These are phyloP conservation scores for Pegoplata infirma DNA, from an alignment of 2,888 invertebrate genomes.

Conservation along the genomic window DNA sequence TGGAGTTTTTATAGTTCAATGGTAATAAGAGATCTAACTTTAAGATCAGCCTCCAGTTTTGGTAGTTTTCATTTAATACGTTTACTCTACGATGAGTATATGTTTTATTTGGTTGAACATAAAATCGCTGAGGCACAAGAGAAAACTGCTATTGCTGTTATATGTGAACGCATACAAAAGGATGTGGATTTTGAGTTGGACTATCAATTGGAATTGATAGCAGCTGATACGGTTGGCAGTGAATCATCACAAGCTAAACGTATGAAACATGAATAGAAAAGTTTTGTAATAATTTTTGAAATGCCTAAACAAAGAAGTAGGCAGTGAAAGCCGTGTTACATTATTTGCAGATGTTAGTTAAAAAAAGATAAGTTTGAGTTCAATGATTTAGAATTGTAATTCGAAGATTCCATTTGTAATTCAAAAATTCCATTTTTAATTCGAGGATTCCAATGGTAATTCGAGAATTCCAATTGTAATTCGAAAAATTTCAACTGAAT, in stretches of 20 bases:
- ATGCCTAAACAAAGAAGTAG: no score
- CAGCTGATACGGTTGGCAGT: constrained; percentile 62
- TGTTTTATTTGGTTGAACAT: constrained; percentile 98
- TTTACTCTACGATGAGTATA: constrained; percentile 98
- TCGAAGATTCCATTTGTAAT: no score
- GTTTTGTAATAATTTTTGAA: no score
- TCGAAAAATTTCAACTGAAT: no score
- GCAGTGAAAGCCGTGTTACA: no score
- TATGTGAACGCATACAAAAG: constrained; percentile 80
- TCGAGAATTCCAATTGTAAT: no score
- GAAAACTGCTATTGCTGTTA: constrained; percentile 96
- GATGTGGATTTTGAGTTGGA: constrained; percentile 76
- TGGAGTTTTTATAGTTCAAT: constrained; percentile 99
- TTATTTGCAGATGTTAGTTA: no score
- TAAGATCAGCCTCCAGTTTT: constrained; percentile 97
- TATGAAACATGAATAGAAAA: constrained; percentile 75
- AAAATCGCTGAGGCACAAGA: constrained; percentile 94
- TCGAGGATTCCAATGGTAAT: no score
- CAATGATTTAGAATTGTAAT: no score
- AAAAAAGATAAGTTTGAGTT: no score
- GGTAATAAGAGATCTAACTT: constrained; percentile 97
- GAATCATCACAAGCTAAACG: constrained; percentile 69
- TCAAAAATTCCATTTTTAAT: no score
- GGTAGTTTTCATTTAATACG: constrained; percentile 99
- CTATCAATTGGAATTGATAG: constrained; percentile 76